phyloP scores from a whole-genome alignment of 2,797 vertebrate genomes.

The Xiphorhynchus erythropygius region DNA sequence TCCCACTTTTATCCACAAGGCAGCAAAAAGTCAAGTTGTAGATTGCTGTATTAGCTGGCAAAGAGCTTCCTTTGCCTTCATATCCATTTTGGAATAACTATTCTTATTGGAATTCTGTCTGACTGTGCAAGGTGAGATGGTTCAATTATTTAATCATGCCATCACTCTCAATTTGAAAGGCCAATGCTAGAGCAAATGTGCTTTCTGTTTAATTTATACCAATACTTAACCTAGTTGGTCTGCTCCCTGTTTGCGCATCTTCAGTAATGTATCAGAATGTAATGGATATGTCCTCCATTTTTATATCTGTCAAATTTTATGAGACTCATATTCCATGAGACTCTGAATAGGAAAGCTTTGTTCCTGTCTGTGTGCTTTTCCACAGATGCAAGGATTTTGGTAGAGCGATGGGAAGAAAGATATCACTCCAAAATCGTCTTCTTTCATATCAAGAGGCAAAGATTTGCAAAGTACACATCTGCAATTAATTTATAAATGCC shows the following conservation, averaged over 20 bases:
- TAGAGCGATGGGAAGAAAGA: neutral
- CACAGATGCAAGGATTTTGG: neutral
- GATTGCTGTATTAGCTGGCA: neutral
- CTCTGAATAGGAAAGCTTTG: neutral
- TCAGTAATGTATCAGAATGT: conserved; percentile 5
- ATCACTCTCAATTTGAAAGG: conserved; percentile 50
- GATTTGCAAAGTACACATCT: neutral
- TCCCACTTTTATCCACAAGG: neutral
- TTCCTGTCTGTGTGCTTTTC: neutral
- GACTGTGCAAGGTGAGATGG: conserved; percentile 30
- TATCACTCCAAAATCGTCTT: neutral
- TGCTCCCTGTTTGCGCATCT: neutral
- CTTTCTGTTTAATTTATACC: conserved; percentile 64
- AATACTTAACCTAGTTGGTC: conserved; percentile 51
- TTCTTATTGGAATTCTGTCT: conserved; percentile 45
- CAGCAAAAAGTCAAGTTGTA: neutral
- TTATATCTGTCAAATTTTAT: conserved; percentile 27
- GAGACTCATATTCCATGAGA: neutral
- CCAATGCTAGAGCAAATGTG: conserved; percentile 32
- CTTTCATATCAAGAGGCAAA: neutral
- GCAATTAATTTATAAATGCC: neutral
- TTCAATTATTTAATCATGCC: conserved; percentile 57
- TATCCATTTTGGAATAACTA: conserved; percentile 19
- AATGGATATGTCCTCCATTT: conserved; percentile 35
- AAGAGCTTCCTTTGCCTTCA: neutral